A percentile compares a stretch with the other conserved stretches of the same genome.
Conservation (phyloP, 2,113 vertebrate genomes). For the Mesitornis unicolor region DNA sequence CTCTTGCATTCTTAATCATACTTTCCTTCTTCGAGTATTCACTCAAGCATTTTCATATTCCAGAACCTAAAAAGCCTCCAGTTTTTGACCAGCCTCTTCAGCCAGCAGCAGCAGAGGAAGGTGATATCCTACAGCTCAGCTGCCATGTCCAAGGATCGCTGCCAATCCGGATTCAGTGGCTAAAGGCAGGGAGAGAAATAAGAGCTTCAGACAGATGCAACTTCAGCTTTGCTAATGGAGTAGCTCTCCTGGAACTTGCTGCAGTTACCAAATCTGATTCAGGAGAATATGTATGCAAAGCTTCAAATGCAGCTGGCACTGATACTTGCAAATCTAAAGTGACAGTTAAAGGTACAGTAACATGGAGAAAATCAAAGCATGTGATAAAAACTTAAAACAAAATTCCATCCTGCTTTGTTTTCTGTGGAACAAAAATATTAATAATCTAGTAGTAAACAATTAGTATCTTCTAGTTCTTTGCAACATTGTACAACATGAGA, state of each 20-base stretch:
- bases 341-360: slow-evolving; percentile 86
- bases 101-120: slow-evolving; percentile 79
- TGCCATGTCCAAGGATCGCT: slow-evolving; percentile 88
- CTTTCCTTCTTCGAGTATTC: not conserved
- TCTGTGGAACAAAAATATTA: not conserved
- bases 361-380: not conserved
- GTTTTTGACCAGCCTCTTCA: slow-evolving; percentile 89
- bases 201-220: slow-evolving; percentile 80
- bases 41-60: slow-evolving; percentile 52
- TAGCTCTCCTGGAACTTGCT: slow-evolving; percentile 84
- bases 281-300: slow-evolving; percentile 95
- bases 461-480: not conserved
- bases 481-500: not conserved
- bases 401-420: not conserved
- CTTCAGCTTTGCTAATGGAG: slow-evolving; percentile 86
- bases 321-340: slow-evolving; percentile 91
- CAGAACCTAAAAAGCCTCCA: slow-evolving; percentile 89
- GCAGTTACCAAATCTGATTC: slow-evolving; percentile 78
- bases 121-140: slow-evolving; percentile 81
- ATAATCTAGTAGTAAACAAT: not conserved
- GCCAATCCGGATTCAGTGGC: slow-evolving; percentile 91
- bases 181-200: slow-evolving; percentile 91
- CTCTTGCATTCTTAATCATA: not conserved
- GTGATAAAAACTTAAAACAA: not conserved
- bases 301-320: slow-evolving; percentile 87